Percentiles rank a stretch among this genome's conserved stretches.
Conservation (phyloP, 1,140 invertebrate species). For the Panulirus ornatus region DNA sequence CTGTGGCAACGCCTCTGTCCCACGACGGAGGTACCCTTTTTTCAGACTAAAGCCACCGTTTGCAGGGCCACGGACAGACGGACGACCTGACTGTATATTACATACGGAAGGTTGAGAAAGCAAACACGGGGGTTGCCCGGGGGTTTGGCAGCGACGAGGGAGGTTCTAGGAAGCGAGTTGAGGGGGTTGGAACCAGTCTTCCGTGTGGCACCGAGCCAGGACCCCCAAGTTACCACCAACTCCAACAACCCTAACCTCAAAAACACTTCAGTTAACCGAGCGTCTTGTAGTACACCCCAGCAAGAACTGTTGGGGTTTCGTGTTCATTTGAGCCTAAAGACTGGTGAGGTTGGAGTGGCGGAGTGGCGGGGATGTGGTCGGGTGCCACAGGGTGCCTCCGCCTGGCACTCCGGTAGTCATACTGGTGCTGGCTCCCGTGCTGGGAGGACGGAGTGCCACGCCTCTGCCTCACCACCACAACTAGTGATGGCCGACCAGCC, state of each 20-base stretch:
- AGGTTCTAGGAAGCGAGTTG: conserved; percentile 19
- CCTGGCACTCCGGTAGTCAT: neutral
- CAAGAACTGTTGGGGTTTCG: neutral
- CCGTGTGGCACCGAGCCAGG: conserved; percentile 5
- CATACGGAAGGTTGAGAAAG: no score
- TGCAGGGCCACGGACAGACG: no score
- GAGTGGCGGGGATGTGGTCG: neutral
- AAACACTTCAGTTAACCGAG: neutral
- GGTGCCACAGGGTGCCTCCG: neutral
- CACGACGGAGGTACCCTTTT: no score
- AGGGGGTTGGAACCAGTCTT: neutral
- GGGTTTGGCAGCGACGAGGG: neutral
- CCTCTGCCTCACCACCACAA: neutral
- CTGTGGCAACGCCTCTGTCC: no score
- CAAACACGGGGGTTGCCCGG: neutral
- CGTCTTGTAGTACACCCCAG: neutral
- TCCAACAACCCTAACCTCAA: neutral
- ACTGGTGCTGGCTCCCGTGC: neutral
- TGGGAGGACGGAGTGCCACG: neutral
- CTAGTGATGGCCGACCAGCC: neutral
- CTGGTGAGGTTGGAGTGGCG: neutral
- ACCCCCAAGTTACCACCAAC: neutral
- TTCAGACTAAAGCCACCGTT: no score
- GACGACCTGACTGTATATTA: no score
- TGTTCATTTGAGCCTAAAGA: neutral